A percentile compares a stretch with the other conserved stretches of the same genome.
Evolutionary conservation across 2,888 invertebrate species (phyloP).

Genomic region (Noctua fimbriata): DNA sequence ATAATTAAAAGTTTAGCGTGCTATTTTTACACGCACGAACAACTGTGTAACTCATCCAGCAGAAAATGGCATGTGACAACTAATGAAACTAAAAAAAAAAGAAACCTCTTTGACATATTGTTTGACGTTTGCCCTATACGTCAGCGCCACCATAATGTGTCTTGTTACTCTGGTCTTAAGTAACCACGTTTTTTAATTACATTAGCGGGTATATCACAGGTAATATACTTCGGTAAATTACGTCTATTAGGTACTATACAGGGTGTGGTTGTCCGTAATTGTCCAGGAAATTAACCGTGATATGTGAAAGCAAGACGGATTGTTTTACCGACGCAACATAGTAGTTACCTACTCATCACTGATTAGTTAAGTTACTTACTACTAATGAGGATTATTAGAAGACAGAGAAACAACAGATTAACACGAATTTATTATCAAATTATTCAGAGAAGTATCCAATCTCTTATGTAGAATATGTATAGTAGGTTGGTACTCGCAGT

Average conservation of each 20-base stretch:
- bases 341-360: conserved; percentile 20
- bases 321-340: conserved; percentile 44
- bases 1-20: conserved; percentile 38
- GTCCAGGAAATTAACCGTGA: conserved; percentile 38
- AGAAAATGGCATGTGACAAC: conserved; percentile 4
- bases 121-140: background rate
- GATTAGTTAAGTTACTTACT: conserved; percentile 45
- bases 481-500: background rate
- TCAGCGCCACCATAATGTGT: background rate
- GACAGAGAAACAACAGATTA: conserved; percentile 14
- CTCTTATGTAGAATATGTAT: conserved; percentile 2
- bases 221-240: conserved; percentile 67
- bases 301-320: conserved; percentile 35
- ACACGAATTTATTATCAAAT: conserved; percentile 12
- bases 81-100: background rate
- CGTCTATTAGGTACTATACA: conserved; percentile 47
- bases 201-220: conserved; percentile 64
- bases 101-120: background rate
- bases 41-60: conserved; percentile 14
- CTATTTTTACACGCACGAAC: conserved; percentile 35
- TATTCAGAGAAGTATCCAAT: background rate
- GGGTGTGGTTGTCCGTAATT: conserved; percentile 48
- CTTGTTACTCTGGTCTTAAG: conserved; percentile 21
- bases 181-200: conserved; percentile 66
- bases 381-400: conserved; percentile 39